phyloP scores from a whole-genome alignment of 35 echinoderm and acorn worm species.

The Patiria miniata region DNA sequence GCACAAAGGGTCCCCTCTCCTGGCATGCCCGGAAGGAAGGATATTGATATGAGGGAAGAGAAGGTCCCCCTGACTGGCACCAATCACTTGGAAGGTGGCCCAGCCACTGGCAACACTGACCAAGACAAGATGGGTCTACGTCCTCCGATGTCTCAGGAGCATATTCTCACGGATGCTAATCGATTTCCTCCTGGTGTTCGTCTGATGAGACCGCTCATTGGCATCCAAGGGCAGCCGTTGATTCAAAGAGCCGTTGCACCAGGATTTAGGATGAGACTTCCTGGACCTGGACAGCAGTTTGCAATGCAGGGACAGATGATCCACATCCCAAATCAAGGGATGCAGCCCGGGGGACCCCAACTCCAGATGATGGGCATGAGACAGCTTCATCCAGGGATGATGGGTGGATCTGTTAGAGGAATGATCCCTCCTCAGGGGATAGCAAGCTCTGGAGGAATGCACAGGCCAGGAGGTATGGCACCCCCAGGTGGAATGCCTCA shows the following conservation, averaged over 20 bases:
- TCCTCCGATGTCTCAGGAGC: slow-evolving; percentile 6
- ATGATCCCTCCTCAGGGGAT: slow-evolving; percentile 51
- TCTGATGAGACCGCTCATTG: slow-evolving; percentile 68
- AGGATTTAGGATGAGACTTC: slow-evolving; percentile 58
- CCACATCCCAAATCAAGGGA: slow-evolving; percentile 23
- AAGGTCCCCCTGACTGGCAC: not conserved
- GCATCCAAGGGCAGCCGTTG: slow-evolving; percentile 59
- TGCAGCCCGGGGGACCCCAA: slow-evolving; percentile 44
- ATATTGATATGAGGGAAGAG: slow-evolving; percentile 21
- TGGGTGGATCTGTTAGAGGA: slow-evolving; percentile 12
- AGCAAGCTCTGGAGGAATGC: slow-evolving; percentile 18
- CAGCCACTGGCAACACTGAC: not conserved
- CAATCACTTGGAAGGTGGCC: not conserved
- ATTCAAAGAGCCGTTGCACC: slow-evolving; percentile 67
- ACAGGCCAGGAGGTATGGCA: slow-evolving; percentile 33
- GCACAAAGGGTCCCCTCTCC: not conserved
- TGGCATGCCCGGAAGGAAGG: not conserved
- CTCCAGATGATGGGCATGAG: slow-evolving; percentile 54
- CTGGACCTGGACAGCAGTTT: slow-evolving; percentile 34
- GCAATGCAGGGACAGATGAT: slow-evolving; percentile 24
- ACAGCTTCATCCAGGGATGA: slow-evolving; percentile 42
- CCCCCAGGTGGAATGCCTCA: slow-evolving; percentile 62
- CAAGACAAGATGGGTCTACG: slow-evolving; percentile 36
- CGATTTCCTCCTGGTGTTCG: slow-evolving; percentile 45
- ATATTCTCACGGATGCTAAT: slow-evolving; percentile 8